These are phyloP conservation scores for Synanceia verrucosa DNA, from an alignment of 2,797 vertebrate species.

Conservation along the genomic window DNA sequence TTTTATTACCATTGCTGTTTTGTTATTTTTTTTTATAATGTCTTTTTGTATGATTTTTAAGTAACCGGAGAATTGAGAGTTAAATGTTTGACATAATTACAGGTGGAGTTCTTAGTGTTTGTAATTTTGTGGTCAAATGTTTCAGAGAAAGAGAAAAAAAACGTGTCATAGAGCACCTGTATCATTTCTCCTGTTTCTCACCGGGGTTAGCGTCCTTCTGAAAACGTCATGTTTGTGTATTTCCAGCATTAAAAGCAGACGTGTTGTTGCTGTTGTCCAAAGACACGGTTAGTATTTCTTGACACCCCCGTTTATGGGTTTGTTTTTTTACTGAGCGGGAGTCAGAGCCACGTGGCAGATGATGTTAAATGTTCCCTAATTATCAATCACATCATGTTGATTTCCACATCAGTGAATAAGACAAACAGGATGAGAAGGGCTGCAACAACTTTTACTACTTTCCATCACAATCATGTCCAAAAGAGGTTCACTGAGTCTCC, in stretches of 20 bases:
- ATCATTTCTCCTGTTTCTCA: slow-evolving; percentile 41
- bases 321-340: slow-evolving; percentile 35
- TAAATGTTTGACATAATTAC: slow-evolving; percentile 58
- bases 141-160: slow-evolving; percentile 55
- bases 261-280: slow-evolving; percentile 64
- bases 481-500: slow-evolving; percentile 30
- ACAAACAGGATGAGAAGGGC: slow-evolving; percentile 37
- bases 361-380: slow-evolving; percentile 11
- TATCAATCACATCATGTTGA: slow-evolving; percentile 11
- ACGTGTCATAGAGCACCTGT: slow-evolving; percentile 23
- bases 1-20: slow-evolving; percentile 64
- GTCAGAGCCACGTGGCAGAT: slow-evolving; percentile 40
- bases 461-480: slow-evolving; percentile 35
- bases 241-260: slow-evolving; percentile 39
- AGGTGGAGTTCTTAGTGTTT: slow-evolving; percentile 69
- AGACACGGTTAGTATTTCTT: slow-evolving; percentile 62
- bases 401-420: slow-evolving; percentile 26
- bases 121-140: slow-evolving; percentile 71
- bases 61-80: slow-evolving; percentile 63
- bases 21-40: slow-evolving; percentile 67
- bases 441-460: slow-evolving; percentile 37
- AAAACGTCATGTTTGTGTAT: slow-evolving; percentile 41
- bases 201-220: slow-evolving; percentile 33
- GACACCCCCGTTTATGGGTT: slow-evolving; percentile 17
- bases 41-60: slow-evolving; percentile 77